Evolutionary conservation across 2,797 vertebrate species (phyloP).

Genomic region (Alosa sapidissima): DNA sequence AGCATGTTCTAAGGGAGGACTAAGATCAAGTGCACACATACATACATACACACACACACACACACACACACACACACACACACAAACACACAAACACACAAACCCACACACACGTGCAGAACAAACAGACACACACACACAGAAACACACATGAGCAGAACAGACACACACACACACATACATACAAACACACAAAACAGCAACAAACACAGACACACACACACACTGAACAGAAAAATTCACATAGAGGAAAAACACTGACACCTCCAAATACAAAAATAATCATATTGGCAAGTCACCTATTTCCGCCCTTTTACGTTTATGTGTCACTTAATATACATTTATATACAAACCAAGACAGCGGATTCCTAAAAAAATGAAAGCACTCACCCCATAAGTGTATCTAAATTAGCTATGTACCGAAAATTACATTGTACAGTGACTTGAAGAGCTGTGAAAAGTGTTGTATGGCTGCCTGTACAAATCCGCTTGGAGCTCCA

Average conservation of each 20-base stretch:
- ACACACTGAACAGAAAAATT: background rate
- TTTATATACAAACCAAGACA: too few species aligned
- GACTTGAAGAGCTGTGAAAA: too few species aligned
- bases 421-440: too few species aligned
- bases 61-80: background rate
- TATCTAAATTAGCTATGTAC: too few species aligned
- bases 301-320: too few species aligned
- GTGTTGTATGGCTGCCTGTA: too few species aligned
- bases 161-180: background rate
- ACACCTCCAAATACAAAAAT: background rate
- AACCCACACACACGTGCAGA: background rate
- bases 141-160: background rate
- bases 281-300: background rate
- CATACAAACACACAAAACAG: background rate
- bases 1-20: background rate
- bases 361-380: too few species aligned
- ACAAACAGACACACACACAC: background rate
- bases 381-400: too few species aligned
- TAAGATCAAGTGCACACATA: slow-evolving; percentile 4
- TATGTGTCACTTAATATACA: too few species aligned
- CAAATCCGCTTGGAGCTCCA: too few species aligned
- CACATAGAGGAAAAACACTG: background rate
- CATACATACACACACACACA: background rate
- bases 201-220: background rate
- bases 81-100: slow-evolving; percentile 1